Evolutionary conservation across 2,797 vertebrate species (phyloP).

Genomic region (Danio albolineatus): DNA sequence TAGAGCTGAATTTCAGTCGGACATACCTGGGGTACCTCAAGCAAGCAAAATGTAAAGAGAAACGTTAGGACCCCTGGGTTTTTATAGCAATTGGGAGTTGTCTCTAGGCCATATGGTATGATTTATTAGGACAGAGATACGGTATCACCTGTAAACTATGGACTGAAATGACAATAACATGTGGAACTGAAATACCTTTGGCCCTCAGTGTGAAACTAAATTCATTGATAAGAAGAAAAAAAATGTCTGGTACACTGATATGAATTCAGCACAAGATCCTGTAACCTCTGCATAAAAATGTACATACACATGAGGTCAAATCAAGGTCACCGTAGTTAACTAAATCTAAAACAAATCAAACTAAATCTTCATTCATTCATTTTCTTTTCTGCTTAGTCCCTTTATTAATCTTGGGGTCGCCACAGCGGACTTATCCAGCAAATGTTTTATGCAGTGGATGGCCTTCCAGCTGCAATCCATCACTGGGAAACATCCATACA

Average conservation of each 20-base stretch:
- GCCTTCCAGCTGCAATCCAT: no score
- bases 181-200: constrained; percentile 49
- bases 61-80: constrained; percentile 7
- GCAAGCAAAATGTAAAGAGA: constrained; percentile 6
- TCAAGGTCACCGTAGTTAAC: background rate
- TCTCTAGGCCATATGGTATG: constrained; percentile 10
- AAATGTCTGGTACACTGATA: constrained; percentile 2
- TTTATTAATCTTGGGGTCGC: no score
- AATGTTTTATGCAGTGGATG: no score
- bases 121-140: constrained; percentile 58
- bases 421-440: no score
- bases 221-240: constrained; percentile 39
- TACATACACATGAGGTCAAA: background rate
- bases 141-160: constrained; percentile 59
- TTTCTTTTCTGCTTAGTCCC: no score
- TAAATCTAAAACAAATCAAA: no score
- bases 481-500: no score
- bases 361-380: no score
- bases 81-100: constrained; percentile 47
- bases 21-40: constrained; percentile 57
- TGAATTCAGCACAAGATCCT: background rate
- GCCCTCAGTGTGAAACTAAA: background rate
- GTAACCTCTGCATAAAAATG: background rate
- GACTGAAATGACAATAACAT: constrained; percentile 37
- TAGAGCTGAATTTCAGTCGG: background rate